These are phyloP conservation scores for Neodon shergylaensis DNA, from an alignment of 2,113 vertebrate genomes.

Conservation along the genomic window DNA sequence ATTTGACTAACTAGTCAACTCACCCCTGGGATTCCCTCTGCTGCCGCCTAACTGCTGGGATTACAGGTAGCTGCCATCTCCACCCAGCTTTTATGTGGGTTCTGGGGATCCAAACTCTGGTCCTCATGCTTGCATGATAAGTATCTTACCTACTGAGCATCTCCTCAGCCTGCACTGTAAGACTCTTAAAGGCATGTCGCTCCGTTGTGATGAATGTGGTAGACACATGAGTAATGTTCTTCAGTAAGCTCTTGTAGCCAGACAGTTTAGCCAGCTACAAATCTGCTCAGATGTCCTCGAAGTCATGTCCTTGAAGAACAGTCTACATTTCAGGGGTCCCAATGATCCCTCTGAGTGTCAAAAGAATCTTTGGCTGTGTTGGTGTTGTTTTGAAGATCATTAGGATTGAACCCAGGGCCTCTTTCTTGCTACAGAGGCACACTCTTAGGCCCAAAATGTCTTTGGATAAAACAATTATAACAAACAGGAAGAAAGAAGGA, in stretches of 20 bases:
- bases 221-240: neutral
- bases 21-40: neutral
- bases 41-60: no score
- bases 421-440: neutral
- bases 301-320: neutral
- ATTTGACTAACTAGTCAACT: neutral
- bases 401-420: neutral
- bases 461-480: constrained; percentile 33
- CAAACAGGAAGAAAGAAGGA: neutral
- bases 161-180: neutral
- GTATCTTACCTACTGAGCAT: neutral
- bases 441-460: neutral
- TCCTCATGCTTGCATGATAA: neutral
- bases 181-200: neutral
- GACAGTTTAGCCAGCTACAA: neutral
- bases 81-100: neutral
- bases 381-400: neutral
- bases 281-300: neutral
- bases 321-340: constrained; percentile 40
- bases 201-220: constrained; percentile 19
- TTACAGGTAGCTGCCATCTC: neutral
- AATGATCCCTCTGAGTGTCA: neutral
- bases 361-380: neutral
- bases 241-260: neutral
- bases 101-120: neutral